Base-by-base conservation (phyloP, 2,113 vertebrate genomes). In the Vulpes vulpes region DNA sequence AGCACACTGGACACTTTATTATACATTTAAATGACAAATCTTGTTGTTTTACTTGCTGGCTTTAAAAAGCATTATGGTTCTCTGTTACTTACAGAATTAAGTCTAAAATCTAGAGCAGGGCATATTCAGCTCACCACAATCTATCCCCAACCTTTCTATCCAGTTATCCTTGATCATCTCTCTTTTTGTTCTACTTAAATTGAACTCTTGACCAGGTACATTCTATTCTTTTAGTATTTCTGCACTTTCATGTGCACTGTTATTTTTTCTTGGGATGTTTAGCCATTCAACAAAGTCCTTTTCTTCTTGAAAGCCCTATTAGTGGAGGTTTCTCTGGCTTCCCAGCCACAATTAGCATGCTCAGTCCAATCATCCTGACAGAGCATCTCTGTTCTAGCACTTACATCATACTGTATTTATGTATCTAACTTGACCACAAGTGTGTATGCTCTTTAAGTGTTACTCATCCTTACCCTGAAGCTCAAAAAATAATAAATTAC, bases 41-140 rank as follows among this genome's bases (percentile, higher is more conserved):
- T 60, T 55, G 0, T 43, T 69, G 11, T 62, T 97, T 94, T 12
- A 11, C 5, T 71, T 94, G 38, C 27, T 76, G 73, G n/a, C 82
- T 94, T 96, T 85, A 85, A 85, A 80, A 59, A 30, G 79, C 15
- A 93, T 84, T n/a, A 25, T 57, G 32, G 6, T 23, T 89, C 78
- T 76, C 12, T 14, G 6, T 82, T 49, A 19, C 32, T 85, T 85
- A 49, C n/a, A 67, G 30, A 92, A 57, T 51, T 69, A 71, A 71
- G 65, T 92, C 11, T 92, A 84, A 94, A 51, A 84, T 65, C 49
- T 73, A 35, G 62, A 89, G 11, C 30, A 60, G 9, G 78, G 22
- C 11, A 23, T 79, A 4, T 64, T 32, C 69, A 49, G 6, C 43
- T 32, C 35, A 51, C 59, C 17, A 73, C 57, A 17, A 0, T 83